Evolutionary conservation across 1,140 invertebrate genomes (phyloP).

Genomic region (Phocides pigmalion): DNA sequence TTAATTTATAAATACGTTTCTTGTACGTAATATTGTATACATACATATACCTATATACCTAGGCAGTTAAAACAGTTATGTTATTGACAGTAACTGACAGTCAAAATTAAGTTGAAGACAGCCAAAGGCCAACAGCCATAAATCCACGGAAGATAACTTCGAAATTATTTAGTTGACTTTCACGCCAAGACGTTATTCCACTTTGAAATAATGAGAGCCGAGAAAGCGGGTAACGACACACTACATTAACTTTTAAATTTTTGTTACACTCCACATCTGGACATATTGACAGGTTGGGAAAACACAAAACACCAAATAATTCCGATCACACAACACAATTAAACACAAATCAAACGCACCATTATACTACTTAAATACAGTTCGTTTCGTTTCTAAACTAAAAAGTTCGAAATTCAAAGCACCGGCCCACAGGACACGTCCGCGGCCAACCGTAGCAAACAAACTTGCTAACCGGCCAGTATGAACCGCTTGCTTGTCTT

Average conservation of each 20-base stretch:
- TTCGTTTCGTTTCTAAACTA: slow-evolving; percentile 62
- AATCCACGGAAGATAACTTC: slow-evolving; percentile 4
- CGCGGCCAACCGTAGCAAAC: slow-evolving; percentile 67
- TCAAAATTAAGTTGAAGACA: background rate
- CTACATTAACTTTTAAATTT: slow-evolving; percentile 53
- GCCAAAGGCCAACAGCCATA: slow-evolving; percentile 9
- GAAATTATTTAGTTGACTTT: slow-evolving; percentile 38
- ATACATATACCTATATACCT: background rate
- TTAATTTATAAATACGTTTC: too few relatives aligned
- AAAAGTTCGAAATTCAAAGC: slow-evolving; percentile 66
- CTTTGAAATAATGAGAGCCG: slow-evolving; percentile 48
- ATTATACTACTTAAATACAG: slow-evolving; percentile 57
- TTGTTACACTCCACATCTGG: slow-evolving; percentile 56
- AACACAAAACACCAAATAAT: slow-evolving; percentile 51
- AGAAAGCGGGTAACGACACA: slow-evolving; percentile 63
- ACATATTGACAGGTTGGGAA: slow-evolving; percentile 37
- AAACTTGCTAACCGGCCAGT: slow-evolving; percentile 66
- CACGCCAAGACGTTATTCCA: slow-evolving; percentile 42
- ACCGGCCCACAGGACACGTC: slow-evolving; percentile 63
- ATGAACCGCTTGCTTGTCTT: slow-evolving; percentile 45
- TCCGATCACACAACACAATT: slow-evolving; percentile 53
- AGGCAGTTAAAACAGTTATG: background rate
- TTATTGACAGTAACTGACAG: background rate
- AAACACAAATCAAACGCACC: slow-evolving; percentile 60
- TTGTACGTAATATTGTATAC: too few relatives aligned